These are phyloP conservation scores for Blastobasis lacticolella DNA, from an alignment of 2,888 invertebrate genomes.

Conservation along the genomic window DNA sequence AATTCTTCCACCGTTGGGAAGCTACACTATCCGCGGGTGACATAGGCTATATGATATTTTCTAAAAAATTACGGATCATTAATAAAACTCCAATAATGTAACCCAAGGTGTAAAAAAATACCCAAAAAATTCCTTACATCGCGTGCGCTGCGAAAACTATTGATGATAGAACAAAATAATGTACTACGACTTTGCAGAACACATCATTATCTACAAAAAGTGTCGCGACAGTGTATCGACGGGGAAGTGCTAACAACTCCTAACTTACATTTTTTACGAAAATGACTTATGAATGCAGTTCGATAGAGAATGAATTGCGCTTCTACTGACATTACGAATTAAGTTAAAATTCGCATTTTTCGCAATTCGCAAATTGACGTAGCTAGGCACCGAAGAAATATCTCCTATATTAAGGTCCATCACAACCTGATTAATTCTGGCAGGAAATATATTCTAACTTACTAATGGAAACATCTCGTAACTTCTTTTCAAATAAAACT, in stretches of 20 bases:
- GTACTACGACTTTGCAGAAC: no score
- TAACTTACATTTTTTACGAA: conserved; percentile 1
- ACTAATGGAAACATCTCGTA: background rate
- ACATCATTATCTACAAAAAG: no score
- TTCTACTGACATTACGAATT: conserved; percentile 1
- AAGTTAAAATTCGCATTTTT: conserved; percentile 1
- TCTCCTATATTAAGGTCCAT: background rate
- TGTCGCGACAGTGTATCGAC: no score
- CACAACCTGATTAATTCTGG: background rate
- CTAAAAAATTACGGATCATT: no score
- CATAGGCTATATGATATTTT: no score
- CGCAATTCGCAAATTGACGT: background rate
- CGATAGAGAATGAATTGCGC: conserved; percentile 3
- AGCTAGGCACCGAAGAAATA: background rate
- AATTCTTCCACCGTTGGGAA: no score
- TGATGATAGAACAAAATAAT: no score
- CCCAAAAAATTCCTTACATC: no score
- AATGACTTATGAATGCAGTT: conserved; percentile 3
- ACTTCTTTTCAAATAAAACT: background rate
- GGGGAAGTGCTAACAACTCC: conserved; percentile 2
- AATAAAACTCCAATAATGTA: no score
- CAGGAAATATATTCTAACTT: background rate
- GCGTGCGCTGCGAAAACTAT: no score
- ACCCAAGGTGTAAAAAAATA: no score
- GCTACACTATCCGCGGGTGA: no score